Percentiles rank a stretch among this genome's conserved stretches.
Evolutionary conservation across 2,113 vertebrate species (phyloP).

Genomic region (Coregonus clupeaformis): DNA sequence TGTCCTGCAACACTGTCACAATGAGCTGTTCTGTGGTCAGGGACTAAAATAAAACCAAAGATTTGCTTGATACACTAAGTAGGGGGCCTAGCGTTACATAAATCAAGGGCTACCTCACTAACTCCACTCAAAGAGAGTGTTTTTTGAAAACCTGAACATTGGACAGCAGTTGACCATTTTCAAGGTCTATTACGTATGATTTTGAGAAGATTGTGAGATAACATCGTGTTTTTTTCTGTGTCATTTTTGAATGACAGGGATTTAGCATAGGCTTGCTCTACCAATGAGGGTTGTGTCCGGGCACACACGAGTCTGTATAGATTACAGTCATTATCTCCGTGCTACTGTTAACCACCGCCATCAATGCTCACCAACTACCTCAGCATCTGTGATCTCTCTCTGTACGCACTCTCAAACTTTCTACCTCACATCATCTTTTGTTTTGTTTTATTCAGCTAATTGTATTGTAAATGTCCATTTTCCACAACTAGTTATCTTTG

Average conservation of each 20-base stretch:
- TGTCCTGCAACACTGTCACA: neutral
- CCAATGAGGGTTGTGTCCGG: slow-evolving; percentile 46
- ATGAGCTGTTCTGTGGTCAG: neutral
- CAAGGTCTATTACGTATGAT: no score
- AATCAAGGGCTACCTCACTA: neutral
- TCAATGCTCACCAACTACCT: slow-evolving; percentile 65
- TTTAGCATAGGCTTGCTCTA: neutral
- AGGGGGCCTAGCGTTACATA: neutral
- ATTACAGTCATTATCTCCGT: slow-evolving; percentile 67
- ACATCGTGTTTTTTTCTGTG: neutral
- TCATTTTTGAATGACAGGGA: neutral
- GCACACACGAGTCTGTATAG: slow-evolving; percentile 61
- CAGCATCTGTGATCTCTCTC: slow-evolving; percentile 58
- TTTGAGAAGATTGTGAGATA: no score
- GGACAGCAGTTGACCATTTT: no score
- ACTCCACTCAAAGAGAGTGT: neutral
- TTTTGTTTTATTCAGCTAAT: neutral
- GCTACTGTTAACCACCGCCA: slow-evolving; percentile 64
- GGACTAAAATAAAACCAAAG: neutral
- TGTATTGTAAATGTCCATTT: no score
- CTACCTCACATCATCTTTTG: neutral
- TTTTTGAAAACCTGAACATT: no score
- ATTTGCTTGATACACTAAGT: neutral
- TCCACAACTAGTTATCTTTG: no score
- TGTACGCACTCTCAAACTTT: neutral